A percentile compares a stretch with the other conserved stretches of the same genome.
Evolutionary conservation across 2,113 vertebrate species (phyloP).

Genomic region (Rhea americana): DNA sequence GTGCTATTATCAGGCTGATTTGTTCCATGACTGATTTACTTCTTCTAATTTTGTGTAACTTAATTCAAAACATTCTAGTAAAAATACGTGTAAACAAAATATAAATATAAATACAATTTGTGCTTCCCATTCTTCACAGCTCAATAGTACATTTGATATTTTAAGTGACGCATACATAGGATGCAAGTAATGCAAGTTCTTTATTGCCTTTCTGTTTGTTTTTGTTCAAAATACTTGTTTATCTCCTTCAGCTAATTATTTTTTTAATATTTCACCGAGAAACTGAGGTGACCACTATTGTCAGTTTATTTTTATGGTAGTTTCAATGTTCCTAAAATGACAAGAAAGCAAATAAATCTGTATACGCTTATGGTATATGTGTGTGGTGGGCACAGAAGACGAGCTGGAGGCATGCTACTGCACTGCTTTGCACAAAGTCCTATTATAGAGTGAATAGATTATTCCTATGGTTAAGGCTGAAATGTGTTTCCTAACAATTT

Average conservation of each 20-base stretch:
- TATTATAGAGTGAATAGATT: not conserved
- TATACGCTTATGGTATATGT: not conserved
- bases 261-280: not conserved
- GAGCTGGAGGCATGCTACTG: not conserved
- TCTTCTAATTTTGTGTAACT: not conserved
- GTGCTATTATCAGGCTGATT: not conserved
- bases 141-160: not conserved
- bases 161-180: not conserved
- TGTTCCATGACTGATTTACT: not conserved
- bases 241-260: not conserved
- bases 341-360: not conserved
- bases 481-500: slow-evolving; percentile 4
- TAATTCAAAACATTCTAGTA: not conserved
- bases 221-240: not conserved
- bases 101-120: not conserved
- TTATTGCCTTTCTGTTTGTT: not conserved
- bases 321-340: not conserved
- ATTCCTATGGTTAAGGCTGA: not conserved
- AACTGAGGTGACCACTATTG: not conserved
- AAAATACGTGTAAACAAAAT: not conserved
- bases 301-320: not conserved
- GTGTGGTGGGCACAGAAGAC: not conserved
- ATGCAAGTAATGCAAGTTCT: not conserved
- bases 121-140: not conserved
- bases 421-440: not conserved